A percentile compares a stretch with the other conserved stretches of the same genome.
phyloP scores from a whole-genome alignment of 2,797 vertebrate genomes.

The Phrynocephalus guinanensis region DNA sequence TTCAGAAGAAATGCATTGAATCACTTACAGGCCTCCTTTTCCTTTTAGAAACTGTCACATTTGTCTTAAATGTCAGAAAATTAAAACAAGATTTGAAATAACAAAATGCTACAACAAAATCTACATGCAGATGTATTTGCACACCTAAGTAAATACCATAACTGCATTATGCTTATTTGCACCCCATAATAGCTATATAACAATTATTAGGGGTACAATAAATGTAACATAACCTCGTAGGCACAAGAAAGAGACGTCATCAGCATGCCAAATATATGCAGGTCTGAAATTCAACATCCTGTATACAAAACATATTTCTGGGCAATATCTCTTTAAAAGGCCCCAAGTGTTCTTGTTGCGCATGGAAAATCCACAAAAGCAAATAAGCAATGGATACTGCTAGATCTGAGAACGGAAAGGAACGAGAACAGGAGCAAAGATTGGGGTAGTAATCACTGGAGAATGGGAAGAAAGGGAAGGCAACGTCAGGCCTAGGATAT shows the following conservation, averaged over 20 bases:
- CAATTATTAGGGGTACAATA: background rate
- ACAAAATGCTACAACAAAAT: background rate
- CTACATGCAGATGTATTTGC: background rate
- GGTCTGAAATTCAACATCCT: background rate
- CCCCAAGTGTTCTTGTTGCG: background rate
- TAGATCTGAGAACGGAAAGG: background rate
- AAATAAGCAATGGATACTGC: background rate
- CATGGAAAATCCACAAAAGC: background rate
- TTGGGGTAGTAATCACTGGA: too few relatives aligned
- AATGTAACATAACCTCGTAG: background rate
- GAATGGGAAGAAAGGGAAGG: background rate
- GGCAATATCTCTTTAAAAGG: background rate
- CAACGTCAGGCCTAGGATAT: background rate
- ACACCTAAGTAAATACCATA: background rate
- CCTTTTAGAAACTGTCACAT: background rate
- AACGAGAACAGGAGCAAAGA: background rate
- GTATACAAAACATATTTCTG: background rate
- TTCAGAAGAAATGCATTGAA: background rate
- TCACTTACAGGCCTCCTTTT: background rate
- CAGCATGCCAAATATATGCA: background rate
- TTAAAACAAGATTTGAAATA: background rate
- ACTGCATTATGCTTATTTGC: too few relatives aligned
- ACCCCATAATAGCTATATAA: accelerated
- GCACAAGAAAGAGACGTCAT: background rate
- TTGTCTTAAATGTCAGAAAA: background rate